Evolutionary conservation across 2,113 vertebrate species (phyloP).

Genomic region (Gambusia holbrooki): DNA sequence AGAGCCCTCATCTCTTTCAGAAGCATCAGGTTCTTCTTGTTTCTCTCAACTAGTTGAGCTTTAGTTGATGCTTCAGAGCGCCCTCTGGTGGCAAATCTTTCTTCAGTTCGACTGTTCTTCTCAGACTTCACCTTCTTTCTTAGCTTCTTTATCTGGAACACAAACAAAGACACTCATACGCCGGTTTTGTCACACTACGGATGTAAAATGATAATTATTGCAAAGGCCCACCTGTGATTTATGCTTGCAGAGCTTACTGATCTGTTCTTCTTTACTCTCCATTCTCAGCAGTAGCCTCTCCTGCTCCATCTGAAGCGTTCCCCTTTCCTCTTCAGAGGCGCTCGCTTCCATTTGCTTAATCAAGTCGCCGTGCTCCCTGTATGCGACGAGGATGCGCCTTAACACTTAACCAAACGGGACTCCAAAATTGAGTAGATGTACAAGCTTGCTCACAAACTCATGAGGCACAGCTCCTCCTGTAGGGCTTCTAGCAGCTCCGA

Average conservation of each 20-base stretch:
- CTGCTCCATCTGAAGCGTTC: constrained; percentile 84
- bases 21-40: constrained; percentile 87
- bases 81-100: constrained; percentile 76
- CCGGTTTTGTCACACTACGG: background rate
- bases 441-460: constrained; percentile 89
- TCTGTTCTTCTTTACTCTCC: constrained; percentile 95
- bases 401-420: background rate
- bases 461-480: constrained; percentile 92
- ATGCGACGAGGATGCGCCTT: background rate
- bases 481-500: constrained; percentile 88
- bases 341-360: constrained; percentile 83
- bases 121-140: constrained; percentile 76
- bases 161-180: background rate
- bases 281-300: constrained; percentile 88
- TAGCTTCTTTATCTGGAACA: constrained; percentile 84
- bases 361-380: constrained; percentile 88
- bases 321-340: constrained; percentile 76
- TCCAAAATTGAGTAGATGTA: background rate
- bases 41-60: constrained; percentile 85
- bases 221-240: constrained; percentile 80
- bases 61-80: constrained; percentile 72
- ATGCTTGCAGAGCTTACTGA: constrained; percentile 88
- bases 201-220: background rate
- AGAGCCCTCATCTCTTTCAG: constrained; percentile 93
- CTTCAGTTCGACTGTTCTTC: constrained; percentile 51